Conservation (phyloP, 2,797 vertebrate genomes). For the Enteromius mattozi region DNA sequence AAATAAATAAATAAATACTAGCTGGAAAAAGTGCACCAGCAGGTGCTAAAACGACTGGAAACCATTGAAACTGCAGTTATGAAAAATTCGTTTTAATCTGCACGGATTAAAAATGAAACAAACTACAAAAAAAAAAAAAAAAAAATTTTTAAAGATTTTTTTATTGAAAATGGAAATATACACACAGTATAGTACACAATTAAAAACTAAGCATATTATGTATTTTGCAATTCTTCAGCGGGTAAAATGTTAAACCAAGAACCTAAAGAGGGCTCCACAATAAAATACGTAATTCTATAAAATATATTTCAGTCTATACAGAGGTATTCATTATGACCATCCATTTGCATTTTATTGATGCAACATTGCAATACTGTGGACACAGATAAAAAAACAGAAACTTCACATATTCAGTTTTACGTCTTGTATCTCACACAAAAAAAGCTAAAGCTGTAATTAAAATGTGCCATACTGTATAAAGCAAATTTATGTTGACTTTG, state of each 20-base stretch:
- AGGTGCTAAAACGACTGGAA: background rate
- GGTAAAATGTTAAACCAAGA: conserved; percentile 35
- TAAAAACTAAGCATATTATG: conserved; percentile 56
- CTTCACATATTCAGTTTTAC: conserved; percentile 45
- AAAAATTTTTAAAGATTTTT: conserved; percentile 67
- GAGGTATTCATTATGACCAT: conserved; percentile 41
- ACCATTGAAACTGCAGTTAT: background rate
- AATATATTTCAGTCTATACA: conserved; percentile 40
- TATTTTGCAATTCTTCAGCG: conserved; percentile 51
- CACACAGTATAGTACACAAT: conserved; percentile 76
- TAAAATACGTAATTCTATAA: conserved; percentile 1
- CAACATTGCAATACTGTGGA: conserved; percentile 44
- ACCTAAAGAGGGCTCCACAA: conserved; percentile 27
- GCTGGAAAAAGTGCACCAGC: background rate
- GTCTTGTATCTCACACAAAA: conserved; percentile 19
- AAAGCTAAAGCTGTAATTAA: conserved; percentile 16
- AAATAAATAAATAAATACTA: background rate
- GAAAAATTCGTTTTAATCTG: background rate
- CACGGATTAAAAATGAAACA: background rate
- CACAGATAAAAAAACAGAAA: conserved; percentile 38
- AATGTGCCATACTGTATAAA: conserved; percentile 12
- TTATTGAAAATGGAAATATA: conserved; percentile 82
- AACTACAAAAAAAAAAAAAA: background rate
- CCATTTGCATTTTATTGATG: conserved; percentile 39
- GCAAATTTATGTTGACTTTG: background rate